Percentiles rank a stretch among this genome's conserved stretches.
phyloP scores from a whole-genome alignment of 1,140 invertebrate genomes.

The Euura saliciscinereae region DNA sequence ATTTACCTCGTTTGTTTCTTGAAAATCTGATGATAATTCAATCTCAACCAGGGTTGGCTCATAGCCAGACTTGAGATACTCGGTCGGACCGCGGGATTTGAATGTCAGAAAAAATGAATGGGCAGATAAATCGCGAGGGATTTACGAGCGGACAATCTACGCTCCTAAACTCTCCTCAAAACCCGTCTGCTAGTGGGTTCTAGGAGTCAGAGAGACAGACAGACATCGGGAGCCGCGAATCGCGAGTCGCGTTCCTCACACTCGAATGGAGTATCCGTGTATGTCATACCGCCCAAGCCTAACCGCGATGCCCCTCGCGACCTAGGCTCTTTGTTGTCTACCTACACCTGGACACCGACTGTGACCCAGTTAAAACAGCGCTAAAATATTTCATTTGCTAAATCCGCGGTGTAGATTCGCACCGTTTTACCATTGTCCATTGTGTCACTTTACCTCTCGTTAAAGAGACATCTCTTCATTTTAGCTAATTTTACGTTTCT shows the following conservation, averaged over 20 bases:
- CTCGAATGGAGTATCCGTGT: too few species aligned
- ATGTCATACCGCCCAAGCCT: too few species aligned
- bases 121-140: constrained; percentile 4
- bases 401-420: background rate
- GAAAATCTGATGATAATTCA: constrained; percentile 2
- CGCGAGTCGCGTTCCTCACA: too few species aligned
- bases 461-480: too few species aligned
- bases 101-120: constrained; percentile 7
- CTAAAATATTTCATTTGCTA: background rate
- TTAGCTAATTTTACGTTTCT: too few species aligned
- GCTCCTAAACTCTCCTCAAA: background rate
- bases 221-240: background rate
- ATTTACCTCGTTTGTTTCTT: background rate
- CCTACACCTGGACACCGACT: background rate
- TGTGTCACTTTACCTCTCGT: too few species aligned
- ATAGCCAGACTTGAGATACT: background rate
- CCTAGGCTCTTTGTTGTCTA: too few species aligned
- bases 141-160: constrained; percentile 2
- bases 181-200: too few species aligned
- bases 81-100: background rate
- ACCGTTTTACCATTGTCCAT: background rate
- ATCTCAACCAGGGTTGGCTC: background rate
- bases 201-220: background rate
- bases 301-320: too few species aligned
- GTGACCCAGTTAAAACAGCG: background rate